Conservation (phyloP, 2,888 invertebrate genomes). For the Cetonia aurata region DNA sequence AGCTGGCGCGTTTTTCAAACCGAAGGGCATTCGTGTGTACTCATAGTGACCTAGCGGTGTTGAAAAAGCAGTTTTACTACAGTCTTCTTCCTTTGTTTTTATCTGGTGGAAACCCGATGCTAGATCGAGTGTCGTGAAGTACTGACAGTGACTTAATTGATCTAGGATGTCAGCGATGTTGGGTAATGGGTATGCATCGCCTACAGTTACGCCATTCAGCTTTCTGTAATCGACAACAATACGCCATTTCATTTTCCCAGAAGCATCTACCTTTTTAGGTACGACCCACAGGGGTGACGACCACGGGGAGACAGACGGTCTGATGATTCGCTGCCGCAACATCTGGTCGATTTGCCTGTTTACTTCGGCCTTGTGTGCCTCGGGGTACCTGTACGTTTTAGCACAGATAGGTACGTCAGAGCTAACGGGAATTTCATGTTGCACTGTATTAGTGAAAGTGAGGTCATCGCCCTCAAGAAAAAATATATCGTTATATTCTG, state of each 20-base stretch:
- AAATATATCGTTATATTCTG: constrained; percentile 34
- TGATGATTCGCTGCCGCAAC: constrained; percentile 35
- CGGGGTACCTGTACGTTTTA: constrained; percentile 39
- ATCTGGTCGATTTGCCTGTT: constrained; percentile 41
- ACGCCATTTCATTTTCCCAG: constrained; percentile 40
- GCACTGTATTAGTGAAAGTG: constrained; percentile 26
- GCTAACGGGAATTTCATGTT: constrained; percentile 13
- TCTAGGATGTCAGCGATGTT: constrained; percentile 42
- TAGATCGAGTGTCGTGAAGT: constrained; percentile 24
- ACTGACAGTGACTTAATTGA: constrained; percentile 40
- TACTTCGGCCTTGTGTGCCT: constrained; percentile 35
- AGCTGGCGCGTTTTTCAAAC: no score
- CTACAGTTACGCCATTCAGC: constrained; percentile 44
- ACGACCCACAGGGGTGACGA: not conserved
- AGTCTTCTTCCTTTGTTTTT: no score
- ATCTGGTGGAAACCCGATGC: constrained; percentile 15
- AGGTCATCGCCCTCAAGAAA: constrained; percentile 21
- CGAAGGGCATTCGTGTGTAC: no score
- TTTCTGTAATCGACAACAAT: constrained; percentile 39
- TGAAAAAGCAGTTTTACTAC: constrained; percentile 13
- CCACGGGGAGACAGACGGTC: constrained; percentile 8
- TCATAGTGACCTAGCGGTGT: no score
- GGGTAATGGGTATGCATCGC: constrained; percentile 56
- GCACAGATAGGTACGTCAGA: constrained; percentile 17
- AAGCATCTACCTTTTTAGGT: not conserved